Conservation (phyloP, 2,888 invertebrate genomes). For the Drosophila fungiperda region DNA sequence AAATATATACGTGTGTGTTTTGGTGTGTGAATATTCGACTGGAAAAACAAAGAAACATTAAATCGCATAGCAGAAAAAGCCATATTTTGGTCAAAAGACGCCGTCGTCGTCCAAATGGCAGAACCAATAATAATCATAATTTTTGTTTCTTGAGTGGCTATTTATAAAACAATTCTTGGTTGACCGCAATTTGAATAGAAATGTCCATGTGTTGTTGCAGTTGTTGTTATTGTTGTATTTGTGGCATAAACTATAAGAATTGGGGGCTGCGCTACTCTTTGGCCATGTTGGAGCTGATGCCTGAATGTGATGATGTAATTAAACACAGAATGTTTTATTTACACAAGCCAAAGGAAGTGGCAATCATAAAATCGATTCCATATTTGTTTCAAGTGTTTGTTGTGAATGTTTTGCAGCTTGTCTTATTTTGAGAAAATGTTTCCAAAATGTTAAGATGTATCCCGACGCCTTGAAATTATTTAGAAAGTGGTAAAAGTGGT, state of each 20-base stretch:
- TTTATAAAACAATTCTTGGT: constrained; percentile 65
- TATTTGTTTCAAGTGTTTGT: constrained; percentile 8
- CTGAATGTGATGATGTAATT: constrained; percentile 44
- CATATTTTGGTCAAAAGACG: constrained; percentile 52
- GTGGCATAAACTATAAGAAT: constrained; percentile 57
- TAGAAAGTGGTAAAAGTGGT: neutral
- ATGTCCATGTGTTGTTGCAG: constrained; percentile 23
- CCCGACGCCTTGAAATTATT: neutral
- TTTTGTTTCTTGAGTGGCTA: constrained; percentile 52
- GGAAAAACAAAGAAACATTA: constrained; percentile 45
- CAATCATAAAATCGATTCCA: constrained; percentile 30
- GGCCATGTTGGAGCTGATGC: constrained; percentile 14
- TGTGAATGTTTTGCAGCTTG: constrained; percentile 3
- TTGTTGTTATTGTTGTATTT: constrained; percentile 12
- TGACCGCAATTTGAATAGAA: constrained; percentile 72
- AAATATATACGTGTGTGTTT: constrained; percentile 9
- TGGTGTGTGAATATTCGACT: constrained; percentile 10
- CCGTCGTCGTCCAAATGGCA: constrained; percentile 15
- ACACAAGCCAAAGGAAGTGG: constrained; percentile 38
- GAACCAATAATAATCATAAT: constrained; percentile 62
- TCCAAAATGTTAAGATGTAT: neutral
- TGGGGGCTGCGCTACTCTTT: constrained; percentile 50
- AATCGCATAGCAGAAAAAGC: constrained; percentile 53
- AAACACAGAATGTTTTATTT: constrained; percentile 28
- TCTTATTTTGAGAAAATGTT: neutral